Conservation (phyloP, 2,888 invertebrate species). For the Sabatieria punctata region DNA sequence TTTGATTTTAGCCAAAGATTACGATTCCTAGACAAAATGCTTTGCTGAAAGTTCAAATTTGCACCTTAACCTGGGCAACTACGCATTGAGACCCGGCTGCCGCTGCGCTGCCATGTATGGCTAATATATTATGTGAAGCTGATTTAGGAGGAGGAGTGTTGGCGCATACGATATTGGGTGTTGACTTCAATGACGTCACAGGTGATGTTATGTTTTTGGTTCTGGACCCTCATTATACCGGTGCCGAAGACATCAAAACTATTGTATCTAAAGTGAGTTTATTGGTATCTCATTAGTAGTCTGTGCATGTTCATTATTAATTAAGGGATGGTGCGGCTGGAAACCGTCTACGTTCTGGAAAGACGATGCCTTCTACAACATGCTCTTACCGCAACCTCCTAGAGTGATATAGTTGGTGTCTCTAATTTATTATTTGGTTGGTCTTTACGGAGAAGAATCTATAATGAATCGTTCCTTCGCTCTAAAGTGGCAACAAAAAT, state of each 20-base stretch:
- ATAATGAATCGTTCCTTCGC: too few species aligned
- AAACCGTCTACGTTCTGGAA: conserved; percentile 86
- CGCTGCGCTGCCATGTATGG: too few species aligned
- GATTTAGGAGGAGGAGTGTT: conserved; percentile 76
- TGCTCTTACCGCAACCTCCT: conserved; percentile 71
- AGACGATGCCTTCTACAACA: conserved; percentile 79
- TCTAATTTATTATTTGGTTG: too few species aligned
- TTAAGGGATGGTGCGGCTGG: conserved; percentile 95
- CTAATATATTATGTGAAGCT: too few species aligned
- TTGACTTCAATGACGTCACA: conserved; percentile 61
- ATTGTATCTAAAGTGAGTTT: conserved; percentile 35
- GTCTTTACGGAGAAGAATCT: too few species aligned
- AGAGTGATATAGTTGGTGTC: conserved; percentile 13
- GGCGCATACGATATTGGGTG: conserved; percentile 91
- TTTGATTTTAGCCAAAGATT: too few species aligned
- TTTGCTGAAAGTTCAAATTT: too few species aligned
- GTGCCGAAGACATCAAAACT: conserved; percentile 55
- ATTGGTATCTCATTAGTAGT: background rate
- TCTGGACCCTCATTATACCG: conserved; percentile 93
- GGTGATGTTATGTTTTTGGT: conserved; percentile 77
- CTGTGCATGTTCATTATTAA: conserved; percentile 33
- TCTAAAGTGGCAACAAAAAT: too few species aligned
- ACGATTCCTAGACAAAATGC: too few species aligned
- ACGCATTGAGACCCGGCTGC: too few species aligned
- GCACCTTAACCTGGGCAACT: too few species aligned